Base-by-base conservation (phyloP, 2,113 vertebrate species). In the Xenus cinereus region DNA sequence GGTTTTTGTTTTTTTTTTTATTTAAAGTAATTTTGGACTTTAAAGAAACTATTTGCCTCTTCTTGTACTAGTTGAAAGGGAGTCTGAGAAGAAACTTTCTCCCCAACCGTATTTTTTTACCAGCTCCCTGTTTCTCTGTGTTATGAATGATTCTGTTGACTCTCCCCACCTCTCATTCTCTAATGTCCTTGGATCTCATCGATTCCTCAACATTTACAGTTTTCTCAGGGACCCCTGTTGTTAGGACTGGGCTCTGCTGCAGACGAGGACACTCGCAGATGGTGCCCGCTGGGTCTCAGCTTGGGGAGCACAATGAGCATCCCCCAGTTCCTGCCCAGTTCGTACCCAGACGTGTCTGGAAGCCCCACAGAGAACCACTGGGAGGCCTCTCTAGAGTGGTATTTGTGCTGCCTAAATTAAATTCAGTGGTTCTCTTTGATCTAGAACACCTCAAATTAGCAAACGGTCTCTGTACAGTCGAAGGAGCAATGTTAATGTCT, bases 291-390 rank as follows among this genome's bases (percentile, higher is more conserved):
- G 71, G 14, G 2, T 28, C 23, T 39, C 60, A 7, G 54, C 6
- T 54, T 16, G 54, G 66, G 8, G 41, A 63, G 30, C 14, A 10
- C 30, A 18, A 19, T 4, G 8, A 5, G n/a, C 4, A 12, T 8
- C 27, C 56, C 22, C 30, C 35, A 6, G 1, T 19, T 7, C 21
- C 46, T 7, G 1, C 37, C 18, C 32, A 2, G 5, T 37, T 63
- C 62, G 53, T 12, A 7, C 12, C 50, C 62, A 10, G 46, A 6
- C 17, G 2, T 0, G 2, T 30, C 41, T 19, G 41, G n/a, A 9
- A 84, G n/a, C 50, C 22, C 39, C 20, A 2, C 2, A 0, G 2
- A 2, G 37, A 28, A 1, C 10, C 17, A 1, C 0, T 18, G 74
- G 35, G n/a, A 72, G 19, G 0, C 11, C 26, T 27, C 43, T 21